Base-by-base conservation (phyloP, 2,113 vertebrate genomes). In the Chinchilla lanigera region DNA sequence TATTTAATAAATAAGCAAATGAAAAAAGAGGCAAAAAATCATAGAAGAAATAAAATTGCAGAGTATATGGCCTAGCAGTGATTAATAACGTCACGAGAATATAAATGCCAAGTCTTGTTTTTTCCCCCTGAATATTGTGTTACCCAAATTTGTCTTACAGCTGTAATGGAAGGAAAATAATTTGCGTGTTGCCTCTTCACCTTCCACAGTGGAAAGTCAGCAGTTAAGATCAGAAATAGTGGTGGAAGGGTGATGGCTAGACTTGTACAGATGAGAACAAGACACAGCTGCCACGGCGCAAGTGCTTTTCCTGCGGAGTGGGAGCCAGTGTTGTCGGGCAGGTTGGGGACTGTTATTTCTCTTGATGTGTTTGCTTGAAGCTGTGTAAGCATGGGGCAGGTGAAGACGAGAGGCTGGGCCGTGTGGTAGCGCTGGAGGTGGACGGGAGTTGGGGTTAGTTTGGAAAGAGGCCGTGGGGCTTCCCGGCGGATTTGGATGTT, bases 1-100 rank as follows among this genome's bases (percentile, higher is more conserved):
- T 7, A 22, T 93, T 58, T 86, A 69, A 30, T 93, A 88, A 93
- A 22, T 90, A 93, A 96, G 44, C 58, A 95, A 92, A 90, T 77
- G 47, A 60, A 95, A 89, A 84, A 80, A 30, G 35, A 22, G 61
- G 69, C 69, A 84, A 88, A 92, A 85, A 67, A 61, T 41, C 84
- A 2, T 56, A 13, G 24, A 94, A 92, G 61, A 83, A 94, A 83
- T 89, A 54, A 92, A 91, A 75, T 81, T 20, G 26, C 67, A 85
- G 61, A 82, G 11, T 61, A 14, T 50, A 67, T 86, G 63, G 7
- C 58, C 20, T 87, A 58, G 4, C 60, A 50, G 41, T 93, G 30
- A 56, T 78, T 93, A 47, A 71, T 75, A 38, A 85, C 52, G 12
- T 95, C 17, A 30, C 52, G 67, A 77, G 71, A 78, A 38, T 75